A percentile compares a stretch with the other conserved stretches of the same genome.
Conservation (phyloP, 2,113 vertebrate species). For the Calcarius ornatus region DNA sequence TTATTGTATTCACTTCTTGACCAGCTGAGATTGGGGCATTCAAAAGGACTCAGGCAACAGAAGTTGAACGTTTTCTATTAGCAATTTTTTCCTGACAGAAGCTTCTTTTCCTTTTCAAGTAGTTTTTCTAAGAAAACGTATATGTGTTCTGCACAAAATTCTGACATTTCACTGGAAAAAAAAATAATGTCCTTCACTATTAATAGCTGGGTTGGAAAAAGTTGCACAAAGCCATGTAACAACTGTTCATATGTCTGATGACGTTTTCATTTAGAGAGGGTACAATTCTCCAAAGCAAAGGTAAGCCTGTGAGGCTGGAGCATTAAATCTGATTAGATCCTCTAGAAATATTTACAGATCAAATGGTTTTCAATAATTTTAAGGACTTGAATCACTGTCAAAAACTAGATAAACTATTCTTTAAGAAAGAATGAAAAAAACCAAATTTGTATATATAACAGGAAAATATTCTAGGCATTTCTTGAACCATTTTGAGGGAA, state of each 20-base stretch:
- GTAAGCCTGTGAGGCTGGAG: background rate
- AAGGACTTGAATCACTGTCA: background rate
- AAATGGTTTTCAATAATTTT: background rate
- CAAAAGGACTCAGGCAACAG: background rate
- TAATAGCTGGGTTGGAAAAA: background rate
- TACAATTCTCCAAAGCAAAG: background rate
- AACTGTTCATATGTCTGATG: background rate
- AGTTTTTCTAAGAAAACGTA: background rate
- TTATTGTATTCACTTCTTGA: background rate
- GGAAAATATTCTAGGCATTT: background rate
- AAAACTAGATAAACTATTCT: background rate
- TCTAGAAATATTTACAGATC: background rate
- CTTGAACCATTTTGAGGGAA: background rate
- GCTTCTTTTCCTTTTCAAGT: background rate
- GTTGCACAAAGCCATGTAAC: background rate
- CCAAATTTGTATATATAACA: fast-evolving
- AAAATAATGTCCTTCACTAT: background rate
- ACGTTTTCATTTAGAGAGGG: background rate
- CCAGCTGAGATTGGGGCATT: background rate
- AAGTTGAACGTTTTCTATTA: background rate
- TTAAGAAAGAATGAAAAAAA: background rate
- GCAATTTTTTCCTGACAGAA: background rate
- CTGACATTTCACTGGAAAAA: background rate
- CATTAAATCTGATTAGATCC: background rate
- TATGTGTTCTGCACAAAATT: background rate